These are phyloP conservation scores for Neogale vison DNA, from an alignment of 2,113 vertebrate species.

Conservation along the genomic window DNA sequence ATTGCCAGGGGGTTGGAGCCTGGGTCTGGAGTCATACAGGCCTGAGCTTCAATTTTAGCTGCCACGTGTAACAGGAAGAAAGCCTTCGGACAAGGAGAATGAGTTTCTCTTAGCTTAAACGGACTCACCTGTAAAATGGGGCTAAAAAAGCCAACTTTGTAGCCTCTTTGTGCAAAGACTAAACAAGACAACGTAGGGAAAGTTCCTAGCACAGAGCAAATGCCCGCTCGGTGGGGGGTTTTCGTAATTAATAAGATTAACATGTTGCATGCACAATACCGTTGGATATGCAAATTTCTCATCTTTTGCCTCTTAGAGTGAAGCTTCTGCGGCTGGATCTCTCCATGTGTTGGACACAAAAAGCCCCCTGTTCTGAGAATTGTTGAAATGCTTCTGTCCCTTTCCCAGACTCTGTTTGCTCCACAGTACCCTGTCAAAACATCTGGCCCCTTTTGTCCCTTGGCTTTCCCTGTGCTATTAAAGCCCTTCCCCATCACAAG, in stretches of 20 bases:
- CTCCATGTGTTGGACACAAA: slow-evolving; percentile 42
- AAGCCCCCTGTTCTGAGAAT: slow-evolving; percentile 28
- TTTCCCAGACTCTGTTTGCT: slow-evolving; percentile 40
- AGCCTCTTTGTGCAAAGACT: background rate
- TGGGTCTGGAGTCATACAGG: background rate
- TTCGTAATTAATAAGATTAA: slow-evolving; percentile 53
- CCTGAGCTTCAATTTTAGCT: background rate
- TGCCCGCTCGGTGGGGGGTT: background rate
- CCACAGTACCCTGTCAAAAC: slow-evolving; percentile 48
- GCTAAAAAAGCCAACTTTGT: background rate
- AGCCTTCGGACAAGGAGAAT: background rate
- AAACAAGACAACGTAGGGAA: background rate
- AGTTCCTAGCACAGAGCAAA: background rate
- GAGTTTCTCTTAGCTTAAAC: background rate
- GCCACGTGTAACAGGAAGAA: background rate
- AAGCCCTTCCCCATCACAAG: background rate
- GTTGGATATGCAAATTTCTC: background rate
- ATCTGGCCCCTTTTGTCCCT: slow-evolving; percentile 70
- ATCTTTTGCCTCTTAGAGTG: background rate
- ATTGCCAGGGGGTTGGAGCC: background rate
- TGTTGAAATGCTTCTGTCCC: slow-evolving; percentile 11
- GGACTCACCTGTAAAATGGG: slow-evolving; percentile 19
- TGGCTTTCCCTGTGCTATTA: background rate
- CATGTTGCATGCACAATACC: background rate
- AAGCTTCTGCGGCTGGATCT: background rate